A percentile compares a stretch with the other conserved stretches of the same genome.
Conservation (phyloP, 2,113 vertebrate species). For the Ochotona curzoniae region DNA sequence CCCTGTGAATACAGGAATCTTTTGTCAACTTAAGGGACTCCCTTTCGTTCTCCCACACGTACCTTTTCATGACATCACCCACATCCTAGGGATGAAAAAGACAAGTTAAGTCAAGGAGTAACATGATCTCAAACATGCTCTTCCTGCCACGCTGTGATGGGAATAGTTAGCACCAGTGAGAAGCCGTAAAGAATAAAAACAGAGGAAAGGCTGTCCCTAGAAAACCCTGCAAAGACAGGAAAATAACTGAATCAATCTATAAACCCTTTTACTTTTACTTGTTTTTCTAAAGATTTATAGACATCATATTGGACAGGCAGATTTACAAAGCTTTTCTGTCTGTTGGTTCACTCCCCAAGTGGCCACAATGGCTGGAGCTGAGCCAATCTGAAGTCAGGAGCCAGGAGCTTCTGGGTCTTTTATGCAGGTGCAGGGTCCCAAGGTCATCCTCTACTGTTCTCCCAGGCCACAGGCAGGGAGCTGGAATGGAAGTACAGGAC, state of each 20-base stretch:
- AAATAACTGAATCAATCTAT: not conserved
- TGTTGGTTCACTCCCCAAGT: no score
- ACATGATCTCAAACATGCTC: not conserved
- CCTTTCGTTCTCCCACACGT: slow-evolving; percentile 32
- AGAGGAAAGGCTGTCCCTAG: not conserved
- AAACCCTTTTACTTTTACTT: not conserved
- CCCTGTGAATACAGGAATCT: not conserved
- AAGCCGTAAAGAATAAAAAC: not conserved
- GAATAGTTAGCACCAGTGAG: not conserved
- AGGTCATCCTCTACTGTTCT: no score
- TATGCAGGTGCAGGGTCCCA: no score
- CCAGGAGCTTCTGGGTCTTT: no score
- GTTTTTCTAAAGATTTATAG: no score
- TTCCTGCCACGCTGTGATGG: not conserved
- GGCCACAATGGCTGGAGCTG: no score
- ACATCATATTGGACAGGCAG: no score
- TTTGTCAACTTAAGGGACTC: not conserved
- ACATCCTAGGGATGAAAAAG: slow-evolving; percentile 74
- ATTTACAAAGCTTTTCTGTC: no score
- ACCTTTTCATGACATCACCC: slow-evolving; percentile 72
- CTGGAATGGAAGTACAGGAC: no score
- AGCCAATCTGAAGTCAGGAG: no score
- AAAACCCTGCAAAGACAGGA: not conserved
- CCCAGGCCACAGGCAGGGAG: no score
- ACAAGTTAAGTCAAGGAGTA: slow-evolving; percentile 46